phyloP scores from a whole-genome alignment of 92 coral and sea anemone genomes.

The Zoanthus solanderi region DNA sequence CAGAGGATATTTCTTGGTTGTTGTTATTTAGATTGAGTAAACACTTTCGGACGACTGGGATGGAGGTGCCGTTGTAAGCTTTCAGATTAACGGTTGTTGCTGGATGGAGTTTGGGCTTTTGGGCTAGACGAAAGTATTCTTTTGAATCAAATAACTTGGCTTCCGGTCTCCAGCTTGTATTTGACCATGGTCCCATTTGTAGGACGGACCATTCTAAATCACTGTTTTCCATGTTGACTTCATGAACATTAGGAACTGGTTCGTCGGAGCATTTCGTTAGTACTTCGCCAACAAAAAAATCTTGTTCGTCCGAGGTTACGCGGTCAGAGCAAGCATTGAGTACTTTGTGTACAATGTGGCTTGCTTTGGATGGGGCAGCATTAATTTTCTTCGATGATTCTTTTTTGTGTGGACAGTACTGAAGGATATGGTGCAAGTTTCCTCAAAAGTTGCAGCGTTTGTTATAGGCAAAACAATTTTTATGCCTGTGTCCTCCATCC shows the following conservation, averaged over 20 bases:
- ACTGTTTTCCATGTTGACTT: slow-evolving; percentile 4
- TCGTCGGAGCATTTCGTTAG: background rate
- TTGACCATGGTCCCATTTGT: slow-evolving; percentile 24
- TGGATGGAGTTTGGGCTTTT: slow-evolving; percentile 22
- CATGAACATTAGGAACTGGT: slow-evolving; percentile 18
- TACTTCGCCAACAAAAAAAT: slow-evolving; percentile 24
- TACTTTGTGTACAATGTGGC: slow-evolving; percentile 15
- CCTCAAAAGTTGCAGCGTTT: slow-evolving; percentile 10
- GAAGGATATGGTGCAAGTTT: background rate
- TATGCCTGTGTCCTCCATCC: slow-evolving; percentile 23
- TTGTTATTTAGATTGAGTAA: background rate
- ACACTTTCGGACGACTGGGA: slow-evolving; percentile 5
- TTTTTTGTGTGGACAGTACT: background rate
- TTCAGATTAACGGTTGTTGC: slow-evolving; percentile 18
- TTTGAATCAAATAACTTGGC: slow-evolving; percentile 19
- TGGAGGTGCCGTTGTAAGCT: background rate
- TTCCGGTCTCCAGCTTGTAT: slow-evolving; percentile 16
- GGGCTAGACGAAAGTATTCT: slow-evolving; percentile 17
- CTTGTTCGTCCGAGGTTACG: slow-evolving; percentile 12
- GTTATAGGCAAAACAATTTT: slow-evolving; percentile 10
- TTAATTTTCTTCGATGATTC: background rate
- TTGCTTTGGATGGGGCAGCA: background rate
- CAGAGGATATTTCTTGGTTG: background rate
- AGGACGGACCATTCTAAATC: slow-evolving; percentile 10
- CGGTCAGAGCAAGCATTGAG: background rate